Evolutionary conservation across 2,888 invertebrate genomes (phyloP).

Genomic region (Hyles lineata): DNA sequence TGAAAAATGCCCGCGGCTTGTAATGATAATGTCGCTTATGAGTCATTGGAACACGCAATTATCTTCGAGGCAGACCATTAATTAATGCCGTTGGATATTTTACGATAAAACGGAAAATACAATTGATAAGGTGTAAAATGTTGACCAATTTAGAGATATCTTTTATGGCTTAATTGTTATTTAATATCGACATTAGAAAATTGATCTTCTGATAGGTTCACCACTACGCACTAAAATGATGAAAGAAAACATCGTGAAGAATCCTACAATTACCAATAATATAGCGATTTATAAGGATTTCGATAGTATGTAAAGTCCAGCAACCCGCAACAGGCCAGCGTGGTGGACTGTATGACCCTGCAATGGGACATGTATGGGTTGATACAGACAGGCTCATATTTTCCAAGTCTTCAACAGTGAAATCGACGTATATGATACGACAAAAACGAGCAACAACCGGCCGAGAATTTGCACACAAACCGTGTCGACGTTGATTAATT

Average conservation of each 20-base stretch:
- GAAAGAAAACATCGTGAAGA: too few species aligned
- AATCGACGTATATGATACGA: not conserved
- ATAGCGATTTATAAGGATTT: too few species aligned
- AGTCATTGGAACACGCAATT: constrained; percentile 22
- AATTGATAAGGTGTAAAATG: not conserved
- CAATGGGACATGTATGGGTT: too few species aligned
- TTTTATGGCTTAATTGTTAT: too few species aligned
- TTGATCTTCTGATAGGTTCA: too few species aligned
- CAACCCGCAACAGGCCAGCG: too few species aligned
- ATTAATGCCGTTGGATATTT: constrained; percentile 11
- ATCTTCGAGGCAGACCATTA: constrained; percentile 18
- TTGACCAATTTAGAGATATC: not conserved
- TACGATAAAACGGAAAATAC: constrained; percentile 3
- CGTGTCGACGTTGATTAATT: constrained; percentile 20
- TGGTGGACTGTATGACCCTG: too few species aligned
- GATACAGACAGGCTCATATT: too few species aligned
- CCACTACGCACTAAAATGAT: too few species aligned
- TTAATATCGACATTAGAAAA: too few species aligned
- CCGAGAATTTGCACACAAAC: constrained; percentile 9
- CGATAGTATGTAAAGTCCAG: too few species aligned
- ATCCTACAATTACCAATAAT: too few species aligned
- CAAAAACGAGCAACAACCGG: not conserved
- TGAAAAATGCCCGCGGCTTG: constrained; percentile 21
- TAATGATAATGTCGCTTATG: constrained; percentile 22
- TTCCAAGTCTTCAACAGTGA: not conserved